Evolutionary conservation across 2,113 vertebrate genomes (phyloP), one percentile per base, ranked within the genome.

Genomic region (Anhinga anhinga): DNA sequence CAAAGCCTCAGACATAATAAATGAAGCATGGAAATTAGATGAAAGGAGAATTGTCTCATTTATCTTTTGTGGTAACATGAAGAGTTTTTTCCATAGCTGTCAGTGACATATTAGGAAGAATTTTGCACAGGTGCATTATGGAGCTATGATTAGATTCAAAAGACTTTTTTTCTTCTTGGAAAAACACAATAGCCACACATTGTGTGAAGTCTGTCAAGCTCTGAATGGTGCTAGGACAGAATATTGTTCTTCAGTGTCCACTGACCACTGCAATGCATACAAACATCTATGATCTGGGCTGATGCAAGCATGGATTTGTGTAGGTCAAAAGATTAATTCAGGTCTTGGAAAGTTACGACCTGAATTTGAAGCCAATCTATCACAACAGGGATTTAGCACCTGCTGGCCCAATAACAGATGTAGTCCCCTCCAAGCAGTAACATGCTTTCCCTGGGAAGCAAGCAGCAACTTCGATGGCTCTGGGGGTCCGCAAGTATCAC

Each of bases 361-460:
- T 78, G 44, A 92, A 78, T 81, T 73, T 72, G 73, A 90, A 90
- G 49, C 38, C 56, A 7, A 79, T 88, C 45, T 88, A 40, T 69
- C 49, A 73, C 7, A 14, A 50, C 18, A 82, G 30, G 15, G 47
- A 49, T 89, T 61, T 42, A 84, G 18, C 40, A 84, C 17, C 25
- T 78, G 38, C 27, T 81, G 53, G 53, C 25, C 23, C 78, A 77
- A 8, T 45, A 80, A 89, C 6, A 7, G 61, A n/a, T 52, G 27
- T 25, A 44, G 58, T 71, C 40, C 44, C 27, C 16, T 71, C 15
- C 9, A 63, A 74, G 70, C 30, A 88, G 10, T 26, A 91, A 53
- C 0, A 0, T 63, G 16, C 21, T 20, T 74, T 27, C 0, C 0
- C 53, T 13, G 30, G 29, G 45, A 92, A 92, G 45, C 10, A 42